Base-by-base conservation (phyloP, 2,888 invertebrate species). In the Epirrita christyi region DNA sequence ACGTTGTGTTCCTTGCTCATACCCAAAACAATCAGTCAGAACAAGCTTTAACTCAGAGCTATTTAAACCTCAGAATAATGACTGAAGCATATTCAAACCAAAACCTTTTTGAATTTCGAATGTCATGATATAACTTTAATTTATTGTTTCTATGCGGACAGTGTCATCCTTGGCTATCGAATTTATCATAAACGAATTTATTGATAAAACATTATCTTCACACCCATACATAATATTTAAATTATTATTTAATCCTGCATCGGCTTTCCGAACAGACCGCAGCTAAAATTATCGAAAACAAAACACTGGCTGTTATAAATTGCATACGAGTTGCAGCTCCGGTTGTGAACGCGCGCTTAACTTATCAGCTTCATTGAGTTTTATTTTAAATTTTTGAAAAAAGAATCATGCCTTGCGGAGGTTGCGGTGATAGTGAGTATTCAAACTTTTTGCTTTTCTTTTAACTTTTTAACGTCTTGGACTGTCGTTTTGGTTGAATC, bases 341-440 rank as follows among this genome's bases (percentile, higher is more conserved):
- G 44, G 53, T 34, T 34, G 55, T 29, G 42, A 50, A 32, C 61
- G 57, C 59, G 59, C 63, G 63, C 55, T 54, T n/a, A n/a, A n/a
- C n/a, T n/a, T 58, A 42, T 28, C 32, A 21, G 40, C 7, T 43
- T 52, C 32, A 13, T 42, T 51, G 32, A 49, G 40, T 52, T 61
- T 38, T 48, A 48, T 52, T 43, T 55, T 59, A 60, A 53, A 41
- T 60, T 63, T 63, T 59, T 44, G 54, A 64, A 54, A 55, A 62
- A 55, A 61, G 65, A 86, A 82, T 51, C 67, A 92, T 92, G 92
- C 91, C 90, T 79, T 92, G 91, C 71, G 85, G 78, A 69, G 89
- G 90, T 66, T 91, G 91, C 67, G 86, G 83, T 63, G 90, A 89
- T 60, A 80, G 92, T 92, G 56, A 87, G 92, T 88, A 66, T 44